Evolutionary conservation across 2,113 vertebrate species (phyloP).

Genomic region (Trinectes maculatus): DNA sequence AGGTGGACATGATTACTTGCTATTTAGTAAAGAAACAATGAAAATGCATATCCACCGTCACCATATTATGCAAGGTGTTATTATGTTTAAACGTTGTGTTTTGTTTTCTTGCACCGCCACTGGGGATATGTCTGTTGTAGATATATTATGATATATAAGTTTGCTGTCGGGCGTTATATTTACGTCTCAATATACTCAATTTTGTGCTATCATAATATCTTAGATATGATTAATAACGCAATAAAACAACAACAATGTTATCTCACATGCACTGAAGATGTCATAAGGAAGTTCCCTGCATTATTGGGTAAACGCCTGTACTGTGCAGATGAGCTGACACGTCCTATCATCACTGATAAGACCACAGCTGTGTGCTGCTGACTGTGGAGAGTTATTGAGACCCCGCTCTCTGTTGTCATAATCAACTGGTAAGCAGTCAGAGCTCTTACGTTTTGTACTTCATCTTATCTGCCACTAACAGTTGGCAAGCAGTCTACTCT

Average conservation of each 20-base stretch:
- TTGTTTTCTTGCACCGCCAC: too few species aligned
- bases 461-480: constrained; percentile 71
- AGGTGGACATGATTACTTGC: too few species aligned
- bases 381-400: constrained; percentile 36
- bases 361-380: constrained; percentile 40
- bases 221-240: background rate
- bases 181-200: background rate
- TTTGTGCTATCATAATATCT: background rate
- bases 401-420: constrained; percentile 34
- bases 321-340: constrained; percentile 39
- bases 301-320: constrained; percentile 17
- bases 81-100: background rate
- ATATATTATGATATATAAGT: constrained; percentile 5
- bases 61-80: background rate
- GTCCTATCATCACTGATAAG: constrained; percentile 67
- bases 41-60: background rate
- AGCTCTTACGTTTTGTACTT: constrained; percentile 39
- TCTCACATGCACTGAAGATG: background rate
- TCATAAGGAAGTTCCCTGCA: constrained; percentile 18
- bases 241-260: background rate
- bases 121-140: background rate
- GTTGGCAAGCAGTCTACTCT: constrained; percentile 39
- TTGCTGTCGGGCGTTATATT: background rate
- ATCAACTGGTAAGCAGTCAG: constrained; percentile 43
- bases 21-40: background rate